Evolutionary conservation across 2,888 invertebrate species (phyloP), one percentile per base, ranked within the genome.

Genomic region (Athalia rosae): DNA sequence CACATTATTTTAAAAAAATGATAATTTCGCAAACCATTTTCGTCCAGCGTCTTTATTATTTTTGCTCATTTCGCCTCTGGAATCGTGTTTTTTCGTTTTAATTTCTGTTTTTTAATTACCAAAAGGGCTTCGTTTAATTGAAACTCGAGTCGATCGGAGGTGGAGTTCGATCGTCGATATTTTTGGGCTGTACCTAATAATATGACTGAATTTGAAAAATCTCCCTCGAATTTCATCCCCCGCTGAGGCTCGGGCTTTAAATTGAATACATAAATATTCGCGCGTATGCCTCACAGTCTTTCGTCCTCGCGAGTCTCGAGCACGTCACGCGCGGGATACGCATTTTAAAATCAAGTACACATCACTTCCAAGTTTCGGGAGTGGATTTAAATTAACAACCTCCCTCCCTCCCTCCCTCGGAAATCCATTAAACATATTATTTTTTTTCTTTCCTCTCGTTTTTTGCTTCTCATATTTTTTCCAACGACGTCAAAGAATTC

Each of bases 331-430:
- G 53, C n/a, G 8, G n/a, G 4, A 53, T 8, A n/a, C 4, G 15
- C 4, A 62, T 9, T 15, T 48, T 48, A n/a, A 50, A 4, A 56
- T 43, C 69, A 53, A 53, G 53, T 69, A 56, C 69, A 56, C 69
- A 53, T 69, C 69, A 53, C 43, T 69, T 53, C 11, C 69, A 53
- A 69, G 53, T 56, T n/a, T 7, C 7, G 41, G 43, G 43, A 56
- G 69, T 69, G 53, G n/a, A 69, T 69, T 56, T 61, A 28, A 15
- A 69, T 48, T 47, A 69, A 69, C 41, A 69, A 53, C 47, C 53
- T 53, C 13, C 41, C 41, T 11, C 6, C 47, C 53, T 53, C 13
- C 41, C 41, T 11, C 6, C 28, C 9, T 56, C 56, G 4, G 13
- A 53, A 53, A 50, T 64, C 47, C 13, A 47, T 28, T 41, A 8